Evolutionary conservation across 2,797 vertebrate species (phyloP), one percentile per base, ranked within the genome.

Genomic region (Phoxinus dragarum): DNA sequence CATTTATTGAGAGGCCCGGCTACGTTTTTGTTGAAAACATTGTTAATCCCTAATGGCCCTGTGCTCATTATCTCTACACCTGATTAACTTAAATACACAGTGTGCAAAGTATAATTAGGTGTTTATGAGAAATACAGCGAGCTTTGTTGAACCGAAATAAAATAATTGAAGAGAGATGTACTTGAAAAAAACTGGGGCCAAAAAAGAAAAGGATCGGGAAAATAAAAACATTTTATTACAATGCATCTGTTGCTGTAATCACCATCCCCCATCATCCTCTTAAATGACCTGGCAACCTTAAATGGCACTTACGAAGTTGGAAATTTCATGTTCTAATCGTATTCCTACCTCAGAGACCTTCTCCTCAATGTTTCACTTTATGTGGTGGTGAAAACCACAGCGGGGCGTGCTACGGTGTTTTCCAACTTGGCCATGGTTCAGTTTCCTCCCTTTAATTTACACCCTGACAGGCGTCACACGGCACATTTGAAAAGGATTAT

Each of bases 1-100:
- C 36, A n/a, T 69, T 84, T 92, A 93, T 82, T 74, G 34, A 84
- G 69, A 90, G 84, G 89, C 84, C 86, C 52, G 34, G 80, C 88
- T 64, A 72, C 84, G 3, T 93, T 90, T 93, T 93, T 67, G 54
- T 10, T 74, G 52, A 61, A 64, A 82, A 49, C 23, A 1, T 74
- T 21, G 40, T 92, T 90, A 91, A 92, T 90, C 90, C n/a, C 64
- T 86, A 86, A 84, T 84, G 76, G 73, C 78, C 49, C 72, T 31
- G 27, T 44, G 21, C 56, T 64, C 47, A 69, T 85, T 34, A 36
- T 84, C 36, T 88, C 31, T 23, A 2, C 59, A 71, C 38, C 56
- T 88, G 79, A 84, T 72, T 68, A 72, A 59, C 34, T 42, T 19
- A 27, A 64, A 84, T 59, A 44, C 12, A 78, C 74, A 52, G 3